Evolutionary conservation across 2,113 vertebrate species (phyloP).

Genomic region (Steatornis caripensis): DNA sequence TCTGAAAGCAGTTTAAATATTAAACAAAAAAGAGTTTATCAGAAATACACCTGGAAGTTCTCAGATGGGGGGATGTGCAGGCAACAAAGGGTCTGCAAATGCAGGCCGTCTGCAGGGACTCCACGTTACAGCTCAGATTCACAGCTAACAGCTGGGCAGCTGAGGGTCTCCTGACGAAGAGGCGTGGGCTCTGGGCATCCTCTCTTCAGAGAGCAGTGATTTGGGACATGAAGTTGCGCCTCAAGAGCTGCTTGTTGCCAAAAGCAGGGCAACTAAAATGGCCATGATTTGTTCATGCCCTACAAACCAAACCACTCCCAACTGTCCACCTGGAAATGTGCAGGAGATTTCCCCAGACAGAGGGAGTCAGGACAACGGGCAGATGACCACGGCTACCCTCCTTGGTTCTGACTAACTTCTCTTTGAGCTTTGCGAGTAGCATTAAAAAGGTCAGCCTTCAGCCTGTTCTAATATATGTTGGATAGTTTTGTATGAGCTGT

Average conservation of each 20-base stretch:
- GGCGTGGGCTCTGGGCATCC: neutral
- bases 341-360: neutral
- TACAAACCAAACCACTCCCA: neutral
- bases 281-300: fast-evolving
- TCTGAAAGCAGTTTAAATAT: neutral
- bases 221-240: neutral
- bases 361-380: neutral
- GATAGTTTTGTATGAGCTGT: neutral
- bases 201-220: neutral
- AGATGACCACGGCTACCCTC: neutral
- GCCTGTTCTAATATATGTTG: neutral
- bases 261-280: neutral
- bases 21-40: neutral
- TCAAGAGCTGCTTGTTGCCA: neutral
- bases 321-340: neutral
- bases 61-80: neutral
- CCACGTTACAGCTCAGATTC: neutral
- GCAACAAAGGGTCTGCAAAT: neutral
- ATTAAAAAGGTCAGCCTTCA: neutral
- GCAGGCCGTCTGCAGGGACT: neutral
- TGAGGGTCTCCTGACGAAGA: neutral
- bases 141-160: neutral
- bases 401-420: neutral
- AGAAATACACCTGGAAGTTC: neutral
- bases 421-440: neutral